Evolutionary conservation across 2,113 vertebrate species (phyloP), one percentile per base, ranked within the genome.

Genomic region (Catharus bicknelli): DNA sequence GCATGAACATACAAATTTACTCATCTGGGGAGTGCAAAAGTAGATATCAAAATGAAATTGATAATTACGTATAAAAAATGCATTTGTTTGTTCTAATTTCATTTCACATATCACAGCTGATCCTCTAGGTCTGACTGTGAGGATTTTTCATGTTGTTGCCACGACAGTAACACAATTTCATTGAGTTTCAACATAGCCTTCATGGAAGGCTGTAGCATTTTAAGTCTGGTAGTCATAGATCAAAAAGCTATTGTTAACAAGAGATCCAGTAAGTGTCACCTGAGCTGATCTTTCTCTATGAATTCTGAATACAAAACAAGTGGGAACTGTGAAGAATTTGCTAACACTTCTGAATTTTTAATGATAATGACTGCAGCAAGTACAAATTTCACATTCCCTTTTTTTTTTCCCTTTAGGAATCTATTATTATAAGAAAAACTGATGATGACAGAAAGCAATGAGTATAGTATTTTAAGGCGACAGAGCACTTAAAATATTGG

Each of bases 341-440:
- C 15, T 68, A 68, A 53, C 18, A 40, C 16, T 68, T 45, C 82
- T 90, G 23, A 94, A 90, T 59, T 86, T 88, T 94, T 93, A 63
- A 89, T 75, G 16, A 12, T 63, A 84, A 84, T 54, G 51, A n/a
- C 68, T 54, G 5, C 43, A 86, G 38, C 40, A 88, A 90, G 10
- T n/a, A 72, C 19, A 5, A 17, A 51, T 72, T 78, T 77, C 23
- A 32, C 22, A 62, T 79, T 69, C 18, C 8, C 3, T 54, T 64
- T 48, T 36, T 36, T 36, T 66, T 76, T 59, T 42, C 12, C 27
- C 9, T 62, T 73, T 47, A 88, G 63, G 55, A 82, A 83, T 75
- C 16, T 15, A 15, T 38, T 74, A 47, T 34, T 54, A 29, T 42
- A 66, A 80, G 38, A 70, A 83, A 86, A 91, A 5, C 5, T 51